Evolutionary conservation across 1,140 invertebrate species (phyloP), one percentile per base, ranked within the genome.

Genomic region (Grapholita molesta): DNA sequence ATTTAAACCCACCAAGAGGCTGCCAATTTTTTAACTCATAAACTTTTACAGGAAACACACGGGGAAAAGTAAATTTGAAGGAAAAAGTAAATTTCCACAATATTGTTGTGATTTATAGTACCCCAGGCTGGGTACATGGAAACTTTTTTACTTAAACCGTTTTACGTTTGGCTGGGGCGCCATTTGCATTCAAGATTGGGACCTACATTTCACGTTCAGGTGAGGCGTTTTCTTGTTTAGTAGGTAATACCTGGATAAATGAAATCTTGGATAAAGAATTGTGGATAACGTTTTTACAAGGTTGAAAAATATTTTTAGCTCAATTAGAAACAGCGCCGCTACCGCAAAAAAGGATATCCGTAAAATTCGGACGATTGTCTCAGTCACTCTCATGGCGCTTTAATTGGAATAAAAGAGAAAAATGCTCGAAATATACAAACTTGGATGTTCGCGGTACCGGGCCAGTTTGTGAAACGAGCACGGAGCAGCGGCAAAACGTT

Each of bases 91-190:
- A 79, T 78, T 76, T 76, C 71, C 72, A 80, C 76, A 78, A 76
- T 76, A 78, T 77, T 71, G 72, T 70, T 69, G 70, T 80, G 76
- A 80, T 80, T 80, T 80, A 80, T 77, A 64, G 72, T 76, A 57
- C 57, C 72, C 65, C 35, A 68, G 55, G 21, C 69, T 67, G 38
- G 72, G n/a, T 23, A 68, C 71, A 70, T 69, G 70, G 69, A 70
- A 77, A 76, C 67, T 64, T 77, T 76, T 72, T 74, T 70, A 64
- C 68, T 72, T 68, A 33, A 67, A 75, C 71, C 71, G 70, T 76
- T 76, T n/a, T 71, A 67, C 55, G 48, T 70, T 70, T 65, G 64
- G 32, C 33, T 11, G 64, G 66, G 53, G 73, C 57, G 35, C 71
- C 72, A 77, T 79, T 79, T 73, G 71, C 77, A 79, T 77, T 75